Base-by-base conservation (phyloP, 1,140 invertebrate genomes). In the Euura saliciscinereae region DNA sequence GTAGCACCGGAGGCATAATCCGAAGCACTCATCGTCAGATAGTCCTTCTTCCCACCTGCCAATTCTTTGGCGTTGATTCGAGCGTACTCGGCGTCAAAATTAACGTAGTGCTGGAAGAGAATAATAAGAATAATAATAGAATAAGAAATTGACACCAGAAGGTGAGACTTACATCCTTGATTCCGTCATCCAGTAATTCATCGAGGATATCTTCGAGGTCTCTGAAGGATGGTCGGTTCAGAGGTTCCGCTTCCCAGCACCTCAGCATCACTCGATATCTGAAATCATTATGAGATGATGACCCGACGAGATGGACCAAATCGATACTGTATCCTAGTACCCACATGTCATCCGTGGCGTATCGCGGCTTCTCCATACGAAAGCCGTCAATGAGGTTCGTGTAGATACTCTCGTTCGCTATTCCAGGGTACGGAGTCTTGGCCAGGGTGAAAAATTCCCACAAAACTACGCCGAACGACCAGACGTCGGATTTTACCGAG, bases 401-500 rank as follows among this genome's bases (percentile, higher is more conserved):
- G 73, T 93, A 92, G 71, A 96, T 89, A 78, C 90, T 89, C 74
- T 93, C 91, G 42, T 93, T 91, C 79, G 93, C 91, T 83, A 96
- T 93, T 66, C 94, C 94, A 0, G 94, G 93, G 89, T 98, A 99
- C 0, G 97, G 97, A 1, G 94, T 95, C 79, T 92, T 92, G 0
- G 95, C 95, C n/a, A 97, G 89, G 0, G 96, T 95, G 81, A 98
- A 99, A 72, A 98, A 91, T 87, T 99, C 97, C 97, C 97, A 99
- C 0, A 98, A 80, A 3, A 97, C 95, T 67, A 99, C 94, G 10
- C 96, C 97, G 86, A 93, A 99, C 0, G 96, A 94, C 97, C 97
- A 99, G 3, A 98, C 93, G 81, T 98, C 97, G 0, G 94, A 96
- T 76, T 96, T 94, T 0, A 93, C 95, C 1, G 94, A 96, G 79